Conservation (phyloP, 2,113 vertebrate genomes). For the Festucalex cinctus region DNA sequence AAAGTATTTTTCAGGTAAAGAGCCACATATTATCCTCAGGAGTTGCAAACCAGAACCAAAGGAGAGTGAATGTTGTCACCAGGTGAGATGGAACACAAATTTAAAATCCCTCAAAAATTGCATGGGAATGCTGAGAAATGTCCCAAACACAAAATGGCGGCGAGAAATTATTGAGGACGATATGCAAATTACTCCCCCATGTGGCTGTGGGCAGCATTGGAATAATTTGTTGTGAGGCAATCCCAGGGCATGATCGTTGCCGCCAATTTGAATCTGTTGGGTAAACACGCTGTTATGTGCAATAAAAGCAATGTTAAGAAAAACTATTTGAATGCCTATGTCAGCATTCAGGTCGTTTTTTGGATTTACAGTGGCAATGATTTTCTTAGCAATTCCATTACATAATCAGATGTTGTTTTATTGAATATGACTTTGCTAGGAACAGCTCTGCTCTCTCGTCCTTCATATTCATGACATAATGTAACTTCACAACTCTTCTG, state of each 20-base stretch:
- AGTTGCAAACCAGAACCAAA: slow-evolving; percentile 4
- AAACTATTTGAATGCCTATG: neutral
- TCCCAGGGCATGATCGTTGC: neutral
- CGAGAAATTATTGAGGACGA: neutral
- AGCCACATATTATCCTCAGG: slow-evolving; percentile 4
- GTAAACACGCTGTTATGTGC: neutral
- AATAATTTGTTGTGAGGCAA: neutral
- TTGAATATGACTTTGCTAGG: neutral
- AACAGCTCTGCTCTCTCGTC: neutral
- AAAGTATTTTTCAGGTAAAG: neutral
- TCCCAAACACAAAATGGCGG: neutral
- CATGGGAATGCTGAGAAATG: neutral
- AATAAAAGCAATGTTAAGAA: neutral
- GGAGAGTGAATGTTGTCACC: neutral
- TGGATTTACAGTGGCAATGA: neutral
- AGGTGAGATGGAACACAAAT: neutral
- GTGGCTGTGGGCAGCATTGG: neutral
- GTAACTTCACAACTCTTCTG: neutral
- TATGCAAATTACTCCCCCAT: neutral
- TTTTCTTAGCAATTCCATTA: neutral
- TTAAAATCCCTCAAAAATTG: neutral
- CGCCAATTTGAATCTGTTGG: neutral
- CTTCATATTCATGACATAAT: no score
- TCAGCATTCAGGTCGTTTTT: neutral
- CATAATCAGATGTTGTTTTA: neutral